phyloP scores from a whole-genome alignment of 2,797 vertebrate genomes.

The Rhabdophis nuchalis region DNA sequence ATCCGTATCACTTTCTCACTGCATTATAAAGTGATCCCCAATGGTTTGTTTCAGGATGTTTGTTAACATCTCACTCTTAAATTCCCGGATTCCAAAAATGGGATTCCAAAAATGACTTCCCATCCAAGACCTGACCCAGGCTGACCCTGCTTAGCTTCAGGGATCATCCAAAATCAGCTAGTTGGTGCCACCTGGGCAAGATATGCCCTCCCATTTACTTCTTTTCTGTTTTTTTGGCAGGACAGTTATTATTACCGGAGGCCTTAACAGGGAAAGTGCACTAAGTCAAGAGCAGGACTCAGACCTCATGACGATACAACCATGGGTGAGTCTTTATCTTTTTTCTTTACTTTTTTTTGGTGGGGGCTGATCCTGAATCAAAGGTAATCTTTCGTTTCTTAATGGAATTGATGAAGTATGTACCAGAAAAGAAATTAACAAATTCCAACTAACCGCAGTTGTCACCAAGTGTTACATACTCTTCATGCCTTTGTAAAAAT shows the following conservation, averaged over 20 bases:
- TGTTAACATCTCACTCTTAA: not conserved
- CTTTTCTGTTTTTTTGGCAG: conserved; percentile 35
- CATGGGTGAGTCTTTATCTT: conserved; percentile 59
- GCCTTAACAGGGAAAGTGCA: conserved; percentile 24
- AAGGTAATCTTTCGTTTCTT: not conserved
- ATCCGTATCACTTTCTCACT: not conserved
- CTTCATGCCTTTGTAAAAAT: too few relatives aligned
- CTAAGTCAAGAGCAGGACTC: conserved; percentile 34
- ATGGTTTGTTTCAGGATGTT: not conserved
- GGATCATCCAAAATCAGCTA: not conserved
- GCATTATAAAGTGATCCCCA: not conserved
- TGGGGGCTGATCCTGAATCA: not conserved
- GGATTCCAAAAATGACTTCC: not conserved
- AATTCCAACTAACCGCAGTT: not conserved
- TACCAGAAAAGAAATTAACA: not conserved
- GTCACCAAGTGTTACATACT: too few relatives aligned
- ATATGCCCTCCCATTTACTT: not conserved
- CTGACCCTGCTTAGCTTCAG: not conserved
- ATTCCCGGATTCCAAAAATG: not conserved
- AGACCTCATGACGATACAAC: conserved; percentile 65
- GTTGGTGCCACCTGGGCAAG: not conserved
- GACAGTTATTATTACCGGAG: conserved; percentile 45
- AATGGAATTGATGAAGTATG: not conserved
- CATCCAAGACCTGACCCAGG: not conserved
- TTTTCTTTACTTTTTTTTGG: accelerated